Conservation (phyloP, 2,113 vertebrate species). For the Burhinus bistriatus region DNA sequence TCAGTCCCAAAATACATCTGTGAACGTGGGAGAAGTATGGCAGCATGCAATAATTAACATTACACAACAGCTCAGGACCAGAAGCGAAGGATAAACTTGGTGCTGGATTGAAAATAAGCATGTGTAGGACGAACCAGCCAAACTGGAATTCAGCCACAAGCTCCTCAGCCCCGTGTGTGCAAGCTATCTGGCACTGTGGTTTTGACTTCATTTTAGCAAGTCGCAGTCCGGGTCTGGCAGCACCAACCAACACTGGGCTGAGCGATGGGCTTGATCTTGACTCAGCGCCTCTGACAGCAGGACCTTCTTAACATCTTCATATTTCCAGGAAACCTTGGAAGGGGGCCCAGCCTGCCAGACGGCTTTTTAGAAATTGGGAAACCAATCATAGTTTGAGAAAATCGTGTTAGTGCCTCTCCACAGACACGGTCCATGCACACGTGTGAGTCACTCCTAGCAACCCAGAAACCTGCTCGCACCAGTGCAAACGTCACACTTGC, state of each 20-base stretch:
- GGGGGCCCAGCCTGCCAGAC: not conserved
- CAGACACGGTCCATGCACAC: not conserved
- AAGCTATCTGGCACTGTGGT: rapidly evolving
- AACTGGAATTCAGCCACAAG: not conserved
- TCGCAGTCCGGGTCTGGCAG: not conserved
- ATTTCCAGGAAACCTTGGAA: slow-evolving; percentile 35
- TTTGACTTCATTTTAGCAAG: not conserved
- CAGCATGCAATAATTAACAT: not conserved
- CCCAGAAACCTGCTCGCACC: not conserved
- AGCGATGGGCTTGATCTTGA: not conserved
- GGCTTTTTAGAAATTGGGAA: not conserved
- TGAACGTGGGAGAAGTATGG: not conserved
- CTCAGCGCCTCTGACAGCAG: not conserved
- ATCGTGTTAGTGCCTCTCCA: not conserved
- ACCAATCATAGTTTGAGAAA: not conserved
- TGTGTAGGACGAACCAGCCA: not conserved
- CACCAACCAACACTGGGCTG: rapidly evolving
- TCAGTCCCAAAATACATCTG: not conserved
- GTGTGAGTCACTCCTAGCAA: not conserved
- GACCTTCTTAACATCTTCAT: not conserved
- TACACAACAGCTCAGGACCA: not conserved
- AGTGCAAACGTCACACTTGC: rapidly evolving
- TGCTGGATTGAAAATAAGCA: not conserved
- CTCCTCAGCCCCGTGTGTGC: not conserved
- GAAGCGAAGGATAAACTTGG: not conserved